A percentile compares a stretch with the other conserved stretches of the same genome.
Conservation (phyloP, 2,888 invertebrate genomes). For the Nymphalis polychloros region DNA sequence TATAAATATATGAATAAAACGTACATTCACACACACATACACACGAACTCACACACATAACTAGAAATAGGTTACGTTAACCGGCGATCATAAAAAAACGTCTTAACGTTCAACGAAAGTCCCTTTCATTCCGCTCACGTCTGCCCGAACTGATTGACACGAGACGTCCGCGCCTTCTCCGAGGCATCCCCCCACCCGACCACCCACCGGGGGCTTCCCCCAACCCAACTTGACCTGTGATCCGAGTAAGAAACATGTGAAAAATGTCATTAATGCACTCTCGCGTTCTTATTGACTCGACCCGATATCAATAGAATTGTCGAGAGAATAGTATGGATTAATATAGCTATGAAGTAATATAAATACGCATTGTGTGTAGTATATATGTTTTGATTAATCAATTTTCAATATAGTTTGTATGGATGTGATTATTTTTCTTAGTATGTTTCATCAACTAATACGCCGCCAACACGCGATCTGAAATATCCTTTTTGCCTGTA, state of each 20-base stretch:
- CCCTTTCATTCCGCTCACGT: conserved; percentile 75
- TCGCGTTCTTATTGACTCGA: conserved; percentile 44
- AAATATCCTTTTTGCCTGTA: background rate
- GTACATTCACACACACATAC: conserved; percentile 7
- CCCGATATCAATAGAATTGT: conserved; percentile 9
- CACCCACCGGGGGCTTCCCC: conserved; percentile 41
- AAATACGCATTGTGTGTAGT: too few relatives aligned
- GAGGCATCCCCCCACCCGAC: conserved; percentile 35
- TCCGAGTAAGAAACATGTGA: conserved; percentile 73
- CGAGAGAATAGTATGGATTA: background rate
- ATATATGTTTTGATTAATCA: too few relatives aligned
- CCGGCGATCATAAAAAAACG: conserved; percentile 61
- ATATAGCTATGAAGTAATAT: background rate
- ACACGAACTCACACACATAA: background rate
- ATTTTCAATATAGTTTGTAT: too few relatives aligned
- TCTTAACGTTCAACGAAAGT: conserved; percentile 56
- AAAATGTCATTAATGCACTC: conserved; percentile 80
- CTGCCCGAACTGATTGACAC: conserved; percentile 77
- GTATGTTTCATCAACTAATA: background rate
- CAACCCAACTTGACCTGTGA: conserved; percentile 67
- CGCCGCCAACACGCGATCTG: too few relatives aligned
- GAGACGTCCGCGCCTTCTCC: conserved; percentile 73
- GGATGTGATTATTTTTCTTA: background rate
- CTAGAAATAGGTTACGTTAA: conserved; percentile 44
- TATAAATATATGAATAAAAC: conserved; percentile 1